These are phyloP conservation scores for Malurus splendens DNA, from an alignment of 2,797 vertebrate genomes.

Conservation along the genomic window DNA sequence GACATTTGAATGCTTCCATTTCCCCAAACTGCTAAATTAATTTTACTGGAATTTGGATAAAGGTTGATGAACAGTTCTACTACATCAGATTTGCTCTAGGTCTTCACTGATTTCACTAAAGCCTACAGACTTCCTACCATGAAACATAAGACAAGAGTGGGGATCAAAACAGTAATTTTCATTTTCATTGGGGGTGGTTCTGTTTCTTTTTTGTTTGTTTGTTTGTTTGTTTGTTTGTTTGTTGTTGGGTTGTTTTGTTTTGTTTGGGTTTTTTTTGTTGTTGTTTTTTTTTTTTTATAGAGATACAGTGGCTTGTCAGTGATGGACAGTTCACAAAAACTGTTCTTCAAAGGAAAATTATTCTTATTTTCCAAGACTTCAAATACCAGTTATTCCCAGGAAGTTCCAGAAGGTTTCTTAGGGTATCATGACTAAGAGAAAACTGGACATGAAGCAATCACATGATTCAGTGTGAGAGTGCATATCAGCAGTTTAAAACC, in stretches of 20 bases:
- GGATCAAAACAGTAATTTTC: not conserved
- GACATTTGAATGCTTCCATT: not conserved
- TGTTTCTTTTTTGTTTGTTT: accelerated
- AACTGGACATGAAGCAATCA: not conserved
- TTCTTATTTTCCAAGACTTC: not conserved
- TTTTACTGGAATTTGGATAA: not conserved
- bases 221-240: not conserved
- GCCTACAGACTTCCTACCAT: too few species aligned
- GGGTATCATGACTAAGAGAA: not conserved
- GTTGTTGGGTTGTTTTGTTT: not conserved
- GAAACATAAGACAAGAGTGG: not conserved
- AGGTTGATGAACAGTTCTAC: not conserved
- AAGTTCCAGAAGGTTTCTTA: not conserved
- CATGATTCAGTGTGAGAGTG: not conserved
- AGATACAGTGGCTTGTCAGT: not conserved
- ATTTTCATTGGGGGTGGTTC: not conserved
- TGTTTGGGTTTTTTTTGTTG: not conserved
- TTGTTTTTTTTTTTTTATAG: not conserved
- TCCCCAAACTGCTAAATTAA: not conserved
- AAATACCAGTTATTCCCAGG: not conserved
- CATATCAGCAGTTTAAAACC: not conserved
- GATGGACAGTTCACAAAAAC: not conserved
- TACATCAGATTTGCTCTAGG: not conserved
- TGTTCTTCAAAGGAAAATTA: not conserved
- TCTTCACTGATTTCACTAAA: not conserved